Conservation (phyloP, 2,888 invertebrate species). For the Apamea crenata region DNA sequence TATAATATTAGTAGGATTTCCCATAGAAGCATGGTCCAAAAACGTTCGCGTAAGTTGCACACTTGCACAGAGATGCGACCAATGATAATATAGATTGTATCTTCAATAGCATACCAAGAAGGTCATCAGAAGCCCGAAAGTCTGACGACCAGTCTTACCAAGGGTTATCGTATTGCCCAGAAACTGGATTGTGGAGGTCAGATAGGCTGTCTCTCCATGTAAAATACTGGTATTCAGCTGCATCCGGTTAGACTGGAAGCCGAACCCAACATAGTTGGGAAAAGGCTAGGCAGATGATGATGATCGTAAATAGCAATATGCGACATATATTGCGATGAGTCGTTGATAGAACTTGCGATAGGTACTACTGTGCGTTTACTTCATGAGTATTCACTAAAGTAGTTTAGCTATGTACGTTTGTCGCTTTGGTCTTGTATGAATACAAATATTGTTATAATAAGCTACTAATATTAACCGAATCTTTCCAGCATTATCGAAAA, state of each 20-base stretch:
- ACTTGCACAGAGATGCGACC: neutral
- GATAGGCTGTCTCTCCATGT: neutral
- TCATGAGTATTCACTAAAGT: neutral
- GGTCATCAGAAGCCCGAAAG: neutral
- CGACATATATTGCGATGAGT: neutral
- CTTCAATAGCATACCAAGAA: neutral
- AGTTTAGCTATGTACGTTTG: neutral
- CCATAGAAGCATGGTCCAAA: neutral
- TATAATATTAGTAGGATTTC: no score
- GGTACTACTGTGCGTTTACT: neutral
- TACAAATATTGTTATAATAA: neutral
- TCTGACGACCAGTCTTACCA: neutral
- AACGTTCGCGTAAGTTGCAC: neutral
- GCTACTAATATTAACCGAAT: slow-evolving; percentile 76
- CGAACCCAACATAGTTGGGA: neutral
- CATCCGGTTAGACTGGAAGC: neutral
- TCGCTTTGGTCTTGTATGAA: neutral
- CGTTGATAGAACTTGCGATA: neutral
- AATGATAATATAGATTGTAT: neutral
- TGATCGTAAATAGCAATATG: neutral
- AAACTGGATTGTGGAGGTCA: neutral
- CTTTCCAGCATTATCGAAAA: slow-evolving; percentile 86
- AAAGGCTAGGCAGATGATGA: neutral
- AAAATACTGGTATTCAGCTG: neutral
- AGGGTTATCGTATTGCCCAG: neutral